Base-by-base conservation (phyloP, 2,888 invertebrate genomes). In the Drosophila incognita region DNA sequence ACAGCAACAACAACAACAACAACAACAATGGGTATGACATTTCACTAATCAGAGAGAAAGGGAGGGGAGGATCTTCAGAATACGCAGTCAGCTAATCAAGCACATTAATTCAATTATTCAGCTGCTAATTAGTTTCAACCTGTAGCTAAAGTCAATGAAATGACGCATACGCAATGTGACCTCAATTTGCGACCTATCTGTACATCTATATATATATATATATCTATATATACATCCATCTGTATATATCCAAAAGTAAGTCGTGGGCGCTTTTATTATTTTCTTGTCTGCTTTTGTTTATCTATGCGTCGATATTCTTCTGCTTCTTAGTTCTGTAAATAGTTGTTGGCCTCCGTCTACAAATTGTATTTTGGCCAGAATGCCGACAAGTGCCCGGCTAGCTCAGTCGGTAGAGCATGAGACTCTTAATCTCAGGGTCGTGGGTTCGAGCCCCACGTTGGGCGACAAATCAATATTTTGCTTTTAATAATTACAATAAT, bases 361-460 rank as follows among this genome's bases (percentile, higher is more conserved):
- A 78, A 69, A 10, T 62, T 62, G 21, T 3, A 24, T 29, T 40
- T 60, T 72, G 49, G 69, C 2, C 46, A 10, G 1, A 0, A 0
- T 0, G 1, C 0, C 0, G 0, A 0, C 66, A 76, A 81, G 67
- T 87, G 92, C 92, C 92, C 92, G 92, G 93, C 93, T 93, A 93
- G 93, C 93, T 92, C 93, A 92, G 92, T 92, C 93, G 92, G 92
- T 92, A 92, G 92, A 93, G 92, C 92, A 92, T 91, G 92, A 92
- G 92, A 92, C 93, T 92, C 92, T 92, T 93, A 92, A 93, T 92
- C 92, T 92, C 93, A 91, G 92, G 93, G 93, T 93, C 92, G 92
- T 93, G 92, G 93, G 93, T 93, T 93, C 92, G 92, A 93, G 92
- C 92, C 93, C 92, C 92, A 93, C 92, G 91, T 93, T 92, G 92